Evolutionary conservation across 2,113 vertebrate species (phyloP), one percentile per base, ranked within the genome.

Genomic region (Vanacampus margaritifer): DNA sequence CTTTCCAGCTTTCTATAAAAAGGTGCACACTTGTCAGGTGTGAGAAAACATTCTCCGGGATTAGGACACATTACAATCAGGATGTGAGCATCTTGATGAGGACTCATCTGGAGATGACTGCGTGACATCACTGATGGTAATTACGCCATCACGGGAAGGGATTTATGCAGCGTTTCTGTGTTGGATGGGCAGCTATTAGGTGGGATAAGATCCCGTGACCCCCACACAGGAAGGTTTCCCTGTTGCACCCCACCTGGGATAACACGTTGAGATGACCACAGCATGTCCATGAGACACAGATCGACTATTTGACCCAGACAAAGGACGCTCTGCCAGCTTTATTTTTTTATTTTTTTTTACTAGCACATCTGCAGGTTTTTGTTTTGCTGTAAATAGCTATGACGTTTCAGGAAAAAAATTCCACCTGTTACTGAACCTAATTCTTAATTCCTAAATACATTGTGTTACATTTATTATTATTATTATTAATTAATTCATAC

Each of bases 31-130:
- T 12, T 26, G 24, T 56, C 75, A 71, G 78, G 79, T 75, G 74
- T 72, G 9, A 14, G 68, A 84, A 85, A 86, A 86, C 85, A 86
- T 87, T 71, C 76, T 81, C 9, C 6, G 66, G 85, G 78, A 84
- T 88, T 82, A 81, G 0, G 3, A 67, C 9, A 32, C 60, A 54
- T 54, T 64, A 53, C 28, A 73, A 63, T 57, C 70, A 58, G 77
- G 75, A 81, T 83, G 83, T 71, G 78, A 81, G 69, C 39, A 71
- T 6, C 54, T 71, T 65, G 78, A 84, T 80, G 71, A 79, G 71
- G 53, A 72, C 63, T 48, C 67, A 81, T 84, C 86, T 35, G 7
- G 39, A 79, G 67, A 64, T 67, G 74, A 78, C 74, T 23, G 64
- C 19, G 66, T 74, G 86, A 82, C 81, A 68, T 79, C 79, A 82